phyloP scores from a whole-genome alignment of 2,113 vertebrate species.

The Halichoeres trimaculatus region DNA sequence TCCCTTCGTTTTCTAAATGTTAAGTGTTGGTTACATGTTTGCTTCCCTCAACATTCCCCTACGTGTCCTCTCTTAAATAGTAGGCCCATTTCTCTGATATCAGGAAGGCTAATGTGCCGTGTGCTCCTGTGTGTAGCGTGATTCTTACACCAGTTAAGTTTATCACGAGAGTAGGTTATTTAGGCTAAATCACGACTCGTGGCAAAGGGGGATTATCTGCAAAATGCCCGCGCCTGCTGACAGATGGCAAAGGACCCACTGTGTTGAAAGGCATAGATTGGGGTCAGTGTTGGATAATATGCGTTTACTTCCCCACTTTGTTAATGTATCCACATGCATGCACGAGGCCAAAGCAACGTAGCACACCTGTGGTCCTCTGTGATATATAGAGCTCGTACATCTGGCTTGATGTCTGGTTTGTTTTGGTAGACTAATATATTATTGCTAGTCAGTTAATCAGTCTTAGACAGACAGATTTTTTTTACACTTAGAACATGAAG shows the following conservation, averaged over 20 bases:
- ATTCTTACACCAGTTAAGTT: neutral
- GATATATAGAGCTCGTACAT: neutral
- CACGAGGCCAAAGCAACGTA: neutral
- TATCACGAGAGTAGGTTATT: slow-evolving; percentile 21
- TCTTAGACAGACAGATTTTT: neutral
- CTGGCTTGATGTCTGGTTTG: neutral
- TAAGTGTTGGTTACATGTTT: too few relatives aligned
- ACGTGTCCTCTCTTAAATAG: too few relatives aligned
- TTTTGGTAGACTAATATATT: neutral
- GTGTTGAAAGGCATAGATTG: slow-evolving; percentile 39
- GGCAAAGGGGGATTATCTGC: slow-evolving; percentile 50
- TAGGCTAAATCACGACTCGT: slow-evolving; percentile 16
- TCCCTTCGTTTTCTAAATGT: too few relatives aligned
- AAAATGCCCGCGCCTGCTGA: slow-evolving; percentile 23
- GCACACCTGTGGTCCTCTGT: neutral
- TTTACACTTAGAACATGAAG: neutral
- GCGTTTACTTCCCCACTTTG: neutral
- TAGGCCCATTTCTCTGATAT: neutral
- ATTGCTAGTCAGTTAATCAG: too few relatives aligned
- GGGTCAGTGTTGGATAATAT: slow-evolving; percentile 46
- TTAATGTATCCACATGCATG: slow-evolving; percentile 2
- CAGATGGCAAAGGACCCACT: slow-evolving; percentile 59
- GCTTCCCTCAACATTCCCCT: too few relatives aligned
- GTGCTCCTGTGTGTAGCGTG: neutral
- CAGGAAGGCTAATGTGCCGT: neutral